Conservation (phyloP, 2,797 vertebrate species). For the Lophotriccus pileatus region DNA sequence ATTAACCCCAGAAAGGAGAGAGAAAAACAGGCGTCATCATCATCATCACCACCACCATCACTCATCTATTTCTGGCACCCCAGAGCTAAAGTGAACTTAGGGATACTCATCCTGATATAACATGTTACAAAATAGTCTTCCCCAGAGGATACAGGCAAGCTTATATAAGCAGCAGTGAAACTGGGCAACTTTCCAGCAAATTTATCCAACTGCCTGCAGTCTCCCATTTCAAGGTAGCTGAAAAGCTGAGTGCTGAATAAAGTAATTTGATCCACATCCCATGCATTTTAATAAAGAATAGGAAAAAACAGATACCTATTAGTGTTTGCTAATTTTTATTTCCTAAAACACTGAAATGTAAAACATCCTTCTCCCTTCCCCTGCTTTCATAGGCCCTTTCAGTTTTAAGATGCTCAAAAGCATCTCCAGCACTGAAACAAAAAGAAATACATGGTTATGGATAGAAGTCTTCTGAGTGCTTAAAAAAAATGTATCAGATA, state of each 20-base stretch:
- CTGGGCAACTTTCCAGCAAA: conserved; percentile 3
- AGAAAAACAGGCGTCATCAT: neutral
- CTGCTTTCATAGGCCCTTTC: neutral
- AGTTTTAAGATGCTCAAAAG: neutral
- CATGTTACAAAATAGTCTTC: neutral
- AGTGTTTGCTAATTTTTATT: conserved; percentile 36
- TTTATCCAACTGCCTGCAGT: conserved; percentile 22
- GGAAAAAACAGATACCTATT: conserved; percentile 29
- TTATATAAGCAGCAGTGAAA: conserved; percentile 45
- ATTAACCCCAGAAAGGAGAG: neutral
- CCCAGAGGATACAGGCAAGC: neutral
- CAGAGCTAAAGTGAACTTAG: neutral
- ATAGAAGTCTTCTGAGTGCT: neutral
- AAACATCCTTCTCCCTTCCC: neutral
- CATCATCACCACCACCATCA: neutral
- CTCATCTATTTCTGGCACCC: neutral
- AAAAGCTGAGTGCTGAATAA: neutral
- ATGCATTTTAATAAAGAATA: conserved; percentile 16
- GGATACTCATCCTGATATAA: neutral
- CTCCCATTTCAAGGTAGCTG: conserved; percentile 50
- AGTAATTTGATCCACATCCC: conserved; percentile 27
- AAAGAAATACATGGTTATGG: neutral
- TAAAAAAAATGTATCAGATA: neutral
- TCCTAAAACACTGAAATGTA: neutral
- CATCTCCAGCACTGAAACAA: neutral